phyloP scores from a whole-genome alignment of 2,113 vertebrate species.

The Eurystomus gularis region DNA sequence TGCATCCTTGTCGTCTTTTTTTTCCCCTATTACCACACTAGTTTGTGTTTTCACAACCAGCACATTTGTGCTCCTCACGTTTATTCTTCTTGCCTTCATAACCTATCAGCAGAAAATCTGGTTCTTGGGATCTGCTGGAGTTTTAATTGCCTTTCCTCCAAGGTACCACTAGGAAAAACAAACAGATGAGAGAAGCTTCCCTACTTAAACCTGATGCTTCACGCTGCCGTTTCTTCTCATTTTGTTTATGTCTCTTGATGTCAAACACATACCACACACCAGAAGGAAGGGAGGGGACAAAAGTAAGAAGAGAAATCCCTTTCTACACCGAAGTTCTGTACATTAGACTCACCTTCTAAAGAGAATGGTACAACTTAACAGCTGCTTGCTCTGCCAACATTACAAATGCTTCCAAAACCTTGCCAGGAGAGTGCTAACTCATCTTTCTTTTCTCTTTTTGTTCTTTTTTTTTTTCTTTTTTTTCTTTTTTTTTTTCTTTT shows the following conservation, averaged over 20 bases:
- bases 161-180: neutral
- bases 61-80: neutral
- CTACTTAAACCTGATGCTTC: neutral
- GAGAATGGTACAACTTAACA: neutral
- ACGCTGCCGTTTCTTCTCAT: neutral
- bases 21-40: neutral
- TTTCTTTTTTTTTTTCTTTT: neutral
- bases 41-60: neutral
- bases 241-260: neutral
- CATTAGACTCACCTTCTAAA: neutral
- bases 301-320: neutral
- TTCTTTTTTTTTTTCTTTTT: too few relatives aligned
- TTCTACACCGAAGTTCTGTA: neutral
- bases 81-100: neutral
- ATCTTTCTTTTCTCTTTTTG: too few relatives aligned
- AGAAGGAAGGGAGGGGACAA: neutral
- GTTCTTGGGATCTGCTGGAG: fast-evolving
- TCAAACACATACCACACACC: neutral
- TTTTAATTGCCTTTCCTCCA: neutral
- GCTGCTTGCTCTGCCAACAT: neutral
- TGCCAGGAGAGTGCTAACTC: neutral
- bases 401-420: neutral
- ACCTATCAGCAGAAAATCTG: neutral
- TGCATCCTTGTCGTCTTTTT: neutral
- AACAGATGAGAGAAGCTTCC: neutral